A percentile compares a stretch with the other conserved stretches of the same genome.
These are phyloP conservation scores for Eolophus roseicapilla DNA, from an alignment of 2,113 vertebrate genomes.

Conservation along the genomic window DNA sequence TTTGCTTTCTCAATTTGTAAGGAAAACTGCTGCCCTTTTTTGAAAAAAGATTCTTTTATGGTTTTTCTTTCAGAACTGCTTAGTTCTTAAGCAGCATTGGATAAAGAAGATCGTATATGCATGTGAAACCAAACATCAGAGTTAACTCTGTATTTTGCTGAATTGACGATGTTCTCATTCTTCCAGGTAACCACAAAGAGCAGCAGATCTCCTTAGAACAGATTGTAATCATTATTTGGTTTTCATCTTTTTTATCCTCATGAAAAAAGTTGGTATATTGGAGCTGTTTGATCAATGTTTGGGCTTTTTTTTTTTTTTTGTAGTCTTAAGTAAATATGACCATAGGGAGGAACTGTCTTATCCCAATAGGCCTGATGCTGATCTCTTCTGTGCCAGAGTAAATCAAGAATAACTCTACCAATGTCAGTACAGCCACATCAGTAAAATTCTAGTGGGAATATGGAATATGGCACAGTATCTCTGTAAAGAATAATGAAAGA, in stretches of 20 bases:
- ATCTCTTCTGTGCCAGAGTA: constrained; percentile 12
- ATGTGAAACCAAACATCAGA: neutral
- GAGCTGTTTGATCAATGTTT: neutral
- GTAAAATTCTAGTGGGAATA: constrained; percentile 12
- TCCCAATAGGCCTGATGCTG: neutral
- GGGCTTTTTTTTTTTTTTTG: neutral
- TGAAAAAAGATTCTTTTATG: neutral
- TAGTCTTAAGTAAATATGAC: constrained; percentile 29
- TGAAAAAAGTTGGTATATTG: neutral
- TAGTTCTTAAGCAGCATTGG: neutral
- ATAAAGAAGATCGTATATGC: neutral
- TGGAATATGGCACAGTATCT: neutral
- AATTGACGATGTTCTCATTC: neutral
- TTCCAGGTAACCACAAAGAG: neutral
- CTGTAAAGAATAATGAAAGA: constrained; percentile 43
- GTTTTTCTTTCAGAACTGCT: neutral
- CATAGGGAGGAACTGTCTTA: neutral
- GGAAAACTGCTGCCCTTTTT: neutral
- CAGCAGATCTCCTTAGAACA: neutral
- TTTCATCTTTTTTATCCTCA: neutral
- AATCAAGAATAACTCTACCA: constrained; percentile 39
- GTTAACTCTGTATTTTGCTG: neutral
- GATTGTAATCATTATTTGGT: neutral
- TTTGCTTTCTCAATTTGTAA: neutral
- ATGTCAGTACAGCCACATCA: neutral